phyloP scores from a whole-genome alignment of 2,113 vertebrate genomes.

The Mobula birostris region DNA sequence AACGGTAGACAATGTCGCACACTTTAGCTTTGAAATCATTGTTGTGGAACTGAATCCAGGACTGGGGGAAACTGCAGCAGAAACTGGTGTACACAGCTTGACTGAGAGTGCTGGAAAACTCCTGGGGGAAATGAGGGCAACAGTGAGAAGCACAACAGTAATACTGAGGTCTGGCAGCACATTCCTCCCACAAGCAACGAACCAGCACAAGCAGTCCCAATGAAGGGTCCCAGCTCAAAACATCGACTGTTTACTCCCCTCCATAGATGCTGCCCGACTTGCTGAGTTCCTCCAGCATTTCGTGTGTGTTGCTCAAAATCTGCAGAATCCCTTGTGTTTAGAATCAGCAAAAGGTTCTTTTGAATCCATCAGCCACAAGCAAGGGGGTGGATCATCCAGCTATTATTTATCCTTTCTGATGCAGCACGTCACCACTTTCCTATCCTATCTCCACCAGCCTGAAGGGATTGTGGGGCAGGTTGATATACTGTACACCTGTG shows the following conservation, averaged over 20 bases:
- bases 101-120: not conserved
- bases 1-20: conserved; percentile 8
- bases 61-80: conserved; percentile 25
- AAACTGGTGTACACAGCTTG: not conserved
- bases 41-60: not conserved
- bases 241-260: no score
- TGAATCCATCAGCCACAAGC: not conserved
- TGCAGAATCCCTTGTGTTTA: no score
- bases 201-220: no score
- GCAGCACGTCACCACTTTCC: not conserved
- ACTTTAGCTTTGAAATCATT: not conserved
- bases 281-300: no score
- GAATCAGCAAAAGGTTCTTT: not conserved
- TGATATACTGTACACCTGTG: not conserved
- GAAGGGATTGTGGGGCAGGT: not conserved
- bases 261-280: no score
- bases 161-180: not conserved
- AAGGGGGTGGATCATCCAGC: not conserved
- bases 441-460: not conserved
- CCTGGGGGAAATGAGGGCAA: not conserved
- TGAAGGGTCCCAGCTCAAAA: no score
- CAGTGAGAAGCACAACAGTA: not conserved
- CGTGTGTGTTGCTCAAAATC: no score
- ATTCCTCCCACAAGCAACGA: not conserved
- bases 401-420: no score